Conservation (phyloP, 2,113 vertebrate species). For the Ailurus styani region DNA sequence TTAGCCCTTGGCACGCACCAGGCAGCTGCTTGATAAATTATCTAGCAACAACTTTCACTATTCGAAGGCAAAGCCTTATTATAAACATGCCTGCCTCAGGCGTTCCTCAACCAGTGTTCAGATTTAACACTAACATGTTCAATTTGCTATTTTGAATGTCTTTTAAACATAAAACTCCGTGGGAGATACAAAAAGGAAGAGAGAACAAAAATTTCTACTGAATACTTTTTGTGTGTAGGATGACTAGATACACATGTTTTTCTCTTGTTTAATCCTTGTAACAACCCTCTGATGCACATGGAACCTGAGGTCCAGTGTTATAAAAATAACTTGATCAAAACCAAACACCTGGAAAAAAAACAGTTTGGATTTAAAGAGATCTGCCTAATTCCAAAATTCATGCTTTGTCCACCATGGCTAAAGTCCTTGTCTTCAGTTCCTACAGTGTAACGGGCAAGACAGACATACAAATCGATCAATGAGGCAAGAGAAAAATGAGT, state of each 20-base stretch:
- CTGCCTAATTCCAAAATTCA: neutral
- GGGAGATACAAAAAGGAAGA: neutral
- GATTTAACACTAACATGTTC: slow-evolving; percentile 11
- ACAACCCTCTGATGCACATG: neutral
- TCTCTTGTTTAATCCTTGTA: slow-evolving; percentile 5
- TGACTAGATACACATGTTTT: neutral
- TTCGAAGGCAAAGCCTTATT: neutral
- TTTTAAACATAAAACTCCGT: slow-evolving; percentile 35
- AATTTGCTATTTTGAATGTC: neutral
- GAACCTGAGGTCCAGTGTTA: neutral
- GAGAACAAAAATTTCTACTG: neutral
- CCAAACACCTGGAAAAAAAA: neutral
- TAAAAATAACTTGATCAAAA: neutral
- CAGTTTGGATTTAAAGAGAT: neutral
- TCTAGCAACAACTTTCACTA: neutral
- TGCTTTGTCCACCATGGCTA: neutral
- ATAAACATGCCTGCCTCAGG: neutral
- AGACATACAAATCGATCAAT: neutral
- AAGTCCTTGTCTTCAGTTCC: neutral
- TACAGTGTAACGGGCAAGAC: neutral
- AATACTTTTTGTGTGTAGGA: neutral
- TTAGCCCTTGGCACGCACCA: neutral
- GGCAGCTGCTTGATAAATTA: slow-evolving; percentile 14
- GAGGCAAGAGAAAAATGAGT: neutral
- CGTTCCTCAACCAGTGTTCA: neutral